Evolutionary conservation across 2,797 vertebrate genomes (phyloP), one percentile per base, ranked within the genome.

Genomic region (Falco biarmicus): DNA sequence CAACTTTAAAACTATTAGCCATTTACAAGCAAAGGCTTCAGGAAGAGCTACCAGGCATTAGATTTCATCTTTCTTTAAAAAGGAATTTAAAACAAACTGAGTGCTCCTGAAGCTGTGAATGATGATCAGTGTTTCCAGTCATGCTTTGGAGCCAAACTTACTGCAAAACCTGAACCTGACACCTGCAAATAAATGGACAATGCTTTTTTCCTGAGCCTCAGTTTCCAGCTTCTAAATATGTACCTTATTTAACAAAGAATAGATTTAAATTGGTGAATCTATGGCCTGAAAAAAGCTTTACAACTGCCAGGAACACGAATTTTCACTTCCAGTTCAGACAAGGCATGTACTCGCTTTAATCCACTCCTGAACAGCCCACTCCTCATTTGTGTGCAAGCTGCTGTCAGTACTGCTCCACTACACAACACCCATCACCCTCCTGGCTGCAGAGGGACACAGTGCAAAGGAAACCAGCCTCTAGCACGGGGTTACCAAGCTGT

Each of bases 391-490:
- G 0, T 7, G 1, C 45, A 17, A 57, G 15, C 3, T 39, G 84
- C 89, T 65, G 34, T 41, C 82, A 60, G 60, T 53, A 68, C 37
- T 80, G 73, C 65, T 86, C 51, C 1, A 2, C 54, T n/a, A 6
- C 2, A 5, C 31, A 24, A 37, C 73, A 64, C 24, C 75, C 63
- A 54, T 3, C 78, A 43, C 34, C 68, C 48, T 31, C 32, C 51
- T 2, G 25, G 29, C 73, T 31, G 56, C 3, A 0, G 32, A 53
- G 39, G 34, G 25, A 47, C 34, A 3, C 43, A 3, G 64, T 0
- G 20, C 48, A 28, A 43, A 51, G 59, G 39, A 51, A 85, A 31
- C 15, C 34, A 47, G 61, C 20, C 53, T n/a, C 34, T 4, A 9
- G 74, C 3, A 1, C 0, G 0, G 25, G 47, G 7, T 15, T 54